phyloP scores from a whole-genome alignment of 2,888 invertebrate genomes.

The Ophraella communa region DNA sequence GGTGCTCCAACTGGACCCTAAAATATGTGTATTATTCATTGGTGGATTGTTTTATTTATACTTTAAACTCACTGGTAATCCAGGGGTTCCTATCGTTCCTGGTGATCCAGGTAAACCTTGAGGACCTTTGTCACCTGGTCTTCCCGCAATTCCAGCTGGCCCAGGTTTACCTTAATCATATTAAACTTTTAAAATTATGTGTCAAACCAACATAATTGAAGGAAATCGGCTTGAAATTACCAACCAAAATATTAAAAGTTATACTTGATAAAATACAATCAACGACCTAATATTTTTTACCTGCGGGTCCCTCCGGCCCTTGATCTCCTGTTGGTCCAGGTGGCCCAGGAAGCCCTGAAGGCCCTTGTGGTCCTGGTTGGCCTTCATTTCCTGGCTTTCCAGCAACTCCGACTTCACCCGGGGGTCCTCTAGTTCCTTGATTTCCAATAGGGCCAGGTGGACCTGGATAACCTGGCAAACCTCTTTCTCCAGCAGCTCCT shows the following conservation, averaged over 20 bases:
- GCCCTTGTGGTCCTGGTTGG: conserved; percentile 71
- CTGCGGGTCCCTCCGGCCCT: conserved; percentile 68
- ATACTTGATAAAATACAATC: background rate
- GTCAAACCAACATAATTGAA: too few relatives aligned
- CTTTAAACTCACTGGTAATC: conserved; percentile 66
- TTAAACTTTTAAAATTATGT: background rate
- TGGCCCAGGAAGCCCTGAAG: conserved; percentile 71
- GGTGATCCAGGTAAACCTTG: conserved; percentile 69
- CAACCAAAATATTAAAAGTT: background rate
- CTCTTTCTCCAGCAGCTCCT: conserved; percentile 74
- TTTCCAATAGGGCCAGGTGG: conserved; percentile 69
- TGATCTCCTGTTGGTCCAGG: conserved; percentile 68
- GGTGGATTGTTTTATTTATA: too few relatives aligned
- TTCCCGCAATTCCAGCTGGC: conserved; percentile 73
- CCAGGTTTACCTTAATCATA: conserved; percentile 64
- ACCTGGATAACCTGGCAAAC: conserved; percentile 69
- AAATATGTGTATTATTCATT: conserved; percentile 6
- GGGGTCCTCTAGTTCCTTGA: conserved; percentile 69
- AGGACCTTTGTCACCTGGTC: conserved; percentile 80
- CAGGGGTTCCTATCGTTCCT: conserved; percentile 72
- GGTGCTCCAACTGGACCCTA: conserved; percentile 72
- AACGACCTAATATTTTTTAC: conserved; percentile 48
- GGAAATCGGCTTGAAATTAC: too few relatives aligned
- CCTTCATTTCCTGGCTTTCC: conserved; percentile 79
- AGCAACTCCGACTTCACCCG: conserved; percentile 75